Conservation (phyloP, 1,140 invertebrate species). For the Probaryconus sp. region DNA sequence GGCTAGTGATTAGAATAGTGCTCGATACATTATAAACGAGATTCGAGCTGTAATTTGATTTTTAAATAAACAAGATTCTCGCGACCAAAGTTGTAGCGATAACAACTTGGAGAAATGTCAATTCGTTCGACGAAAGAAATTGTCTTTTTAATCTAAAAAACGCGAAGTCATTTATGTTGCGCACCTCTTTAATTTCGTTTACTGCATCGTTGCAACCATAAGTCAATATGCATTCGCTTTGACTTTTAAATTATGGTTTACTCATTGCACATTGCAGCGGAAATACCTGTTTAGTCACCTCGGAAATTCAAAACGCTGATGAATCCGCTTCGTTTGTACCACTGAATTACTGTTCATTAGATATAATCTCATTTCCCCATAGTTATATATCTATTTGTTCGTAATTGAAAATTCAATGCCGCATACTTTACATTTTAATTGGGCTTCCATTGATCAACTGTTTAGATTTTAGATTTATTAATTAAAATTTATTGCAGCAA, state of each 20-base stretch:
- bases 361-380: conserved; percentile 40
- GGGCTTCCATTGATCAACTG: conserved; percentile 18
- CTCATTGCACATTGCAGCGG: conserved; percentile 32
- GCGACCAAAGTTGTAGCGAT: conserved; percentile 5
- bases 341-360: conserved; percentile 17
- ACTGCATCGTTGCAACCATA: conserved; percentile 31
- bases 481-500: too few species aligned
- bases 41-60: conserved; percentile 2
- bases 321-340: conserved; percentile 33
- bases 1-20: too few species aligned
- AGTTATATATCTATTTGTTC: conserved; percentile 39
- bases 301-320: conserved; percentile 31
- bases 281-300: conserved; percentile 26
- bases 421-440: conserved; percentile 38
- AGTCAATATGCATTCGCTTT: conserved; percentile 69
- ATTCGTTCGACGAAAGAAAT: conserved; percentile 16
- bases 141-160: not conserved
- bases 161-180: conserved; percentile 9
- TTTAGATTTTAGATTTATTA: too few species aligned
- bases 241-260: conserved; percentile 69
- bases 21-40: too few species aligned
- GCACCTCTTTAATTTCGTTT: conserved; percentile 32
- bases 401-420: conserved; percentile 33
- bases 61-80: conserved; percentile 8
- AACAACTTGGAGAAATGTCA: conserved; percentile 17